A percentile compares a stretch with the other conserved stretches of the same genome.
Evolutionary conservation across 1,140 invertebrate species (phyloP).

Genomic region (Sycobia sp.): DNA sequence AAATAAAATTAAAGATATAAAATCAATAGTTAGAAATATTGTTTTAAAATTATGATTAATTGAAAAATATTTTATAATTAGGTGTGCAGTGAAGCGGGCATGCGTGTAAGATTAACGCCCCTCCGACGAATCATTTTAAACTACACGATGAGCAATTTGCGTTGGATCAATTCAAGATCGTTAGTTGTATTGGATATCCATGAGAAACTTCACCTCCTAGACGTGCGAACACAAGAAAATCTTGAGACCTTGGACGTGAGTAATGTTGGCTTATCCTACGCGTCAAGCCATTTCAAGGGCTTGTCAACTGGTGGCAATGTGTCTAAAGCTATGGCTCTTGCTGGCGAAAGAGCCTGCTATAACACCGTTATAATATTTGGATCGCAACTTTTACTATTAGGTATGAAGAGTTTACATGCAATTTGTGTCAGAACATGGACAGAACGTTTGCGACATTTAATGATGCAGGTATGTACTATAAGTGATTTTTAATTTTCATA

Average conservation of each 20-base stretch:
- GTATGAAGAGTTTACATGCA: slow-evolving; percentile 79
- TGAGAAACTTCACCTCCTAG: slow-evolving; percentile 86
- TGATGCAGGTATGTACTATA: slow-evolving; percentile 59
- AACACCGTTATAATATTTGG: slow-evolving; percentile 85
- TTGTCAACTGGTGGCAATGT: slow-evolving; percentile 80
- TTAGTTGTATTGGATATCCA: slow-evolving; percentile 83
- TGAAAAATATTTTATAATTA: slow-evolving; percentile 26
- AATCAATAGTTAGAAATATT: no score
- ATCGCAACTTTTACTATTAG: slow-evolving; percentile 83
- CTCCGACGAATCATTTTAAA: slow-evolving; percentile 72
- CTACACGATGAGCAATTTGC: slow-evolving; percentile 74
- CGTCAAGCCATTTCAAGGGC: slow-evolving; percentile 90
- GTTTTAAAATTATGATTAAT: no score
- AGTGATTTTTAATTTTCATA: no score
- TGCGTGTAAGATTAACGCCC: slow-evolving; percentile 67
- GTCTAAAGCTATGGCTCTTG: slow-evolving; percentile 74
- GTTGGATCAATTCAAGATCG: slow-evolving; percentile 88
- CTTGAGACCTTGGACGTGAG: slow-evolving; percentile 83
- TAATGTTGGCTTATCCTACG: slow-evolving; percentile 86
- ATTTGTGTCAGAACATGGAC: slow-evolving; percentile 83
- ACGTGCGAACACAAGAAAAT: slow-evolving; percentile 85
- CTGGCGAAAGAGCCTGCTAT: slow-evolving; percentile 87
- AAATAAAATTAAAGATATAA: no score
- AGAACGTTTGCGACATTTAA: slow-evolving; percentile 75
- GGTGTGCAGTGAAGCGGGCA: slow-evolving; percentile 57